Evolutionary conservation across 2,888 invertebrate genomes (phyloP).

Genomic region (Caenorhabditis macrosperma): DNA sequence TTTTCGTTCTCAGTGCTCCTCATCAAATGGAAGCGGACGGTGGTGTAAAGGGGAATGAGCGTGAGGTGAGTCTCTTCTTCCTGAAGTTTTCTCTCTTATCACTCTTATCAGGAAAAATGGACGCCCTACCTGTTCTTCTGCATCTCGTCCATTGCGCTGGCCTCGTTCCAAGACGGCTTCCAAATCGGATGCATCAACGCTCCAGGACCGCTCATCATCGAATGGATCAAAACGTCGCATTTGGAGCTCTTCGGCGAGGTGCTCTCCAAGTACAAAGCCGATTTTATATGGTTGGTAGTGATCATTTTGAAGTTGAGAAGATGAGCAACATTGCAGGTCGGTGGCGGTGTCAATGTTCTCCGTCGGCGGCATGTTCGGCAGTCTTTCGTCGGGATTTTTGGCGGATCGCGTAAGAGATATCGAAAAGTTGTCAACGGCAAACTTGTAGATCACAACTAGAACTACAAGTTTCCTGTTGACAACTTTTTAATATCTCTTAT

Average conservation of each 20-base stretch:
- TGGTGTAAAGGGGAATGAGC: background rate
- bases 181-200: constrained; percentile 61
- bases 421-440: background rate
- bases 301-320: background rate
- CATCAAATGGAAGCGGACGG: background rate
- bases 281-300: constrained; percentile 40
- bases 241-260: constrained; percentile 24
- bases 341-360: constrained; percentile 57
- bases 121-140: constrained; percentile 52
- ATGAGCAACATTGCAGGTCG: constrained; percentile 31
- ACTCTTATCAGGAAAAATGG: constrained; percentile 36
- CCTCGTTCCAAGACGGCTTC: constrained; percentile 60
- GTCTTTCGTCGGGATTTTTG: constrained; percentile 43
- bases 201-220: constrained; percentile 54
- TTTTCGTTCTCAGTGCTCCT: background rate
- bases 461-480: background rate
- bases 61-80: constrained; percentile 17
- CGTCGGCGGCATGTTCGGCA: constrained; percentile 54
- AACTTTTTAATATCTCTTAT: background rate
- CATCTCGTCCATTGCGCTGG: constrained; percentile 46
- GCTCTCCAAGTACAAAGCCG: constrained; percentile 34
- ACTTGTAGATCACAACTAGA: background rate
- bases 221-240: constrained; percentile 55
- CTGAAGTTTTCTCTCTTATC: background rate
- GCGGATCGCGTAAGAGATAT: constrained; percentile 45